phyloP scores from a whole-genome alignment of 2,113 vertebrate genomes.

The Lampris megalopsis region DNA sequence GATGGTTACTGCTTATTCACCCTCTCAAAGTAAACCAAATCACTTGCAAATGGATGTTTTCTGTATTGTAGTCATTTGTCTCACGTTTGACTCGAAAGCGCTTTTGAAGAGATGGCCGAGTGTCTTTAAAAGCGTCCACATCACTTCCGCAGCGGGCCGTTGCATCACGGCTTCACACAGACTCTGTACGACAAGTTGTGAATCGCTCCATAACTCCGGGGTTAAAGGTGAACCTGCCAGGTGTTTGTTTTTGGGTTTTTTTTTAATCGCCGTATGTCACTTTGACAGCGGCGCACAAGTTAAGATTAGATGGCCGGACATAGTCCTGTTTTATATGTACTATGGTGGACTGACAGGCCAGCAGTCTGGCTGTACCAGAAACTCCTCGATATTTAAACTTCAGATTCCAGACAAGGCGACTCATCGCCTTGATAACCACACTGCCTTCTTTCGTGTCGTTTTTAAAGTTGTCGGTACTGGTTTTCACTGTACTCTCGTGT shows the following conservation, averaged over 20 bases:
- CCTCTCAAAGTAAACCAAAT: conserved; percentile 71
- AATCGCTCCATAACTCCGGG: too few relatives aligned
- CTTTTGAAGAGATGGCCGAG: neutral
- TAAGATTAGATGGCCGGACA: neutral
- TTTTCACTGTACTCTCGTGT: neutral
- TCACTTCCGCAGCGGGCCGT: conserved; percentile 8
- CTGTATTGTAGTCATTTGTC: conserved; percentile 67
- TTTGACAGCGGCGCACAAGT: too few relatives aligned
- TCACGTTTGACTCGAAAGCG: conserved; percentile 13
- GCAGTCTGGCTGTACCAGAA: neutral
- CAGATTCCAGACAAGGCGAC: neutral
- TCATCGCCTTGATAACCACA: conserved; percentile 8
- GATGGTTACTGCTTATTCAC: conserved; percentile 74
- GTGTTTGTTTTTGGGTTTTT: too few relatives aligned
- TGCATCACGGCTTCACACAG: neutral
- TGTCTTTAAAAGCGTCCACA: conserved; percentile 3
- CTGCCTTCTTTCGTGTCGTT: neutral
- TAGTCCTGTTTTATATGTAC: neutral
- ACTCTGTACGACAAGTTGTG: conserved; percentile 17
- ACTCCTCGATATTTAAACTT: neutral
- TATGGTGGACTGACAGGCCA: neutral
- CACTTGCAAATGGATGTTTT: conserved; percentile 67
- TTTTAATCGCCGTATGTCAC: too few relatives aligned
- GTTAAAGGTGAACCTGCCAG: too few relatives aligned
- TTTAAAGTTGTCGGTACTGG: neutral